Evolutionary conservation across 2,888 invertebrate genomes (phyloP), one percentile per base, ranked within the genome.

Genomic region (Eristalinus aeneus): DNA sequence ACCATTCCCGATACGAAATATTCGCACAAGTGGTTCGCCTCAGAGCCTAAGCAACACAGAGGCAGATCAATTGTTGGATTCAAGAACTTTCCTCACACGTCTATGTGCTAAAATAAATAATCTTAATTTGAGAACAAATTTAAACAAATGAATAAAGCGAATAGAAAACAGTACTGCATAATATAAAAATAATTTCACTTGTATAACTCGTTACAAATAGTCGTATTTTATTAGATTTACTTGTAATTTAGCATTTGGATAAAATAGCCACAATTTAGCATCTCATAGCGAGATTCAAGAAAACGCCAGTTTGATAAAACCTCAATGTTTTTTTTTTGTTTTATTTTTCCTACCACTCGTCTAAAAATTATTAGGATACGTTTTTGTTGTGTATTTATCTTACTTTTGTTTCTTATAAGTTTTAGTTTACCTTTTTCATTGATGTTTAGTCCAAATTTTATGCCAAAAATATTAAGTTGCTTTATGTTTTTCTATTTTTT

Each of bases 391-490:
- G 16, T 46, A 46, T 46, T 46, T 46, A n/a, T n/a, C 16, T 16
- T 46, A 16, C n/a, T n/a, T 16, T 46, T 46, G 46, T 46, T 16
- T 46, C 16, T 16, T 46, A 56, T 2, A 56, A 23, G 23, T 56
- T 23, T 56, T 56, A 23, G 56, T 56, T 61, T 61, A 61, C 32
- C 16, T 9, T 54, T 34, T 64, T 53, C 3, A 39, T 75, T 67
- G 16, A 31, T 61, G 36, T 63, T 27, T 36, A 27, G 46, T 67
- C 46, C 67, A 65, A 75, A 67, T 31, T 67, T 64, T 39, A 39
- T 75, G 65, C 36, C 63, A 68, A 76, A 76, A 76, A 76, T 69
- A 76, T 69, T 56, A 0, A 16, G 12, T 39, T n/a, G n/a, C n/a
- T n/a, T n/a, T n/a, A n/a, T n/a, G n/a, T n/a, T n/a, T n/a, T n/a